A percentile compares a stretch with the other conserved stretches of the same genome.
Conservation (phyloP, 2,113 vertebrate genomes). For the Burhinus bistriatus region DNA sequence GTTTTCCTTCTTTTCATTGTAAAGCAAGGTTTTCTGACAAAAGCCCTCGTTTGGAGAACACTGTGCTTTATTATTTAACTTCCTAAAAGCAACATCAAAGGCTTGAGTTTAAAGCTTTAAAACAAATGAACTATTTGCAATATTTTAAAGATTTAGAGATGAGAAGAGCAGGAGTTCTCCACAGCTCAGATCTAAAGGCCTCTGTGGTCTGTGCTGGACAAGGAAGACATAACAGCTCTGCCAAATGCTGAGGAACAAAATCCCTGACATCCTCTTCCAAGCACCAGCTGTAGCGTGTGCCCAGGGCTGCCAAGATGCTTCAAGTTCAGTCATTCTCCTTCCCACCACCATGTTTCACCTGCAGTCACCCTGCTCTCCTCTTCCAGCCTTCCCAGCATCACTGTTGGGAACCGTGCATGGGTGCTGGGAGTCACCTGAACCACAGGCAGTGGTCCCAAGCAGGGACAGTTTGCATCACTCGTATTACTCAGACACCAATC, state of each 20-base stretch:
- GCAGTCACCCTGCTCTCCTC: neutral
- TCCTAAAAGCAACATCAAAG: slow-evolving; percentile 76
- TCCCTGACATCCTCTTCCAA: neutral
- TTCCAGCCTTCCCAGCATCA: neutral
- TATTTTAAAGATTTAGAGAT: slow-evolving; percentile 62
- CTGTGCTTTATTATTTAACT: slow-evolving; percentile 74
- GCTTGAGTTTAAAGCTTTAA: slow-evolving; percentile 63
- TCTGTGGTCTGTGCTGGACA: slow-evolving; percentile 14
- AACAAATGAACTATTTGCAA: slow-evolving; percentile 66
- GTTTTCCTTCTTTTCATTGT: slow-evolving; percentile 74
- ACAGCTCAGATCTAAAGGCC: slow-evolving; percentile 61
- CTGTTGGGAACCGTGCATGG: neutral
- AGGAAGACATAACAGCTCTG: neutral
- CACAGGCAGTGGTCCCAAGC: neutral
- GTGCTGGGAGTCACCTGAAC: neutral
- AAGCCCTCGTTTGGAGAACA: slow-evolving; percentile 58
- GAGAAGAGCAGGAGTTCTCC: slow-evolving; percentile 58
- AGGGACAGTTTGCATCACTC: neutral
- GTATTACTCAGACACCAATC: neutral
- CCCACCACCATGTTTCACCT: neutral
- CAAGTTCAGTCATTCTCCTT: neutral
- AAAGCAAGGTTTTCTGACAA: slow-evolving; percentile 70
- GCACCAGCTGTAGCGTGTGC: neutral
- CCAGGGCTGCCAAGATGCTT: neutral
- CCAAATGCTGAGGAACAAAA: neutral